These are phyloP conservation scores for Martes martes DNA, from an alignment of 2,113 vertebrate genomes.

Conservation along the genomic window DNA sequence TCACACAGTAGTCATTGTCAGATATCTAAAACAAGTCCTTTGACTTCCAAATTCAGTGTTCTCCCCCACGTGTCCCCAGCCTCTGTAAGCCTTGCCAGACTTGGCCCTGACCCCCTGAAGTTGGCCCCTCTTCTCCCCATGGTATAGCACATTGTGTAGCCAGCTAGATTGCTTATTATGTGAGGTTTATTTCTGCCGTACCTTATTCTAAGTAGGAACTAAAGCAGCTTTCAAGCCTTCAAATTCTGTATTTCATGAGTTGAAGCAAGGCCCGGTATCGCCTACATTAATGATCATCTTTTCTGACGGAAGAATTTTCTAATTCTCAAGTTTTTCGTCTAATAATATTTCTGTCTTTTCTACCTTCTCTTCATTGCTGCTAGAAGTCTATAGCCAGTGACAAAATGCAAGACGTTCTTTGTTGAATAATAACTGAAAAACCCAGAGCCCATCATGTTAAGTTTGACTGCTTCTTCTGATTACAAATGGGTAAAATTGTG, in stretches of 20 bases:
- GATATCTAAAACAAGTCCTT: not conserved
- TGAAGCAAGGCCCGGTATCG: not conserved
- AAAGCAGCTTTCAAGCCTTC: not conserved
- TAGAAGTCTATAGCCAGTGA: not conserved
- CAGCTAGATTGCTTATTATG: not conserved
- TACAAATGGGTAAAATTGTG: not conserved
- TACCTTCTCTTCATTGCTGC: not conserved
- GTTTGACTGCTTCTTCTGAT: not conserved
- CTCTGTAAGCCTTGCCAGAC: not conserved
- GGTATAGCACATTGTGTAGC: not conserved
- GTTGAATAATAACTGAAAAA: not conserved
- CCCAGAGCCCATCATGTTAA: not conserved
- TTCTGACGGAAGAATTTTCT: slow-evolving; percentile 1
- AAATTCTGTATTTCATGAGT: not conserved
- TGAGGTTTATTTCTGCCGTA: not conserved
- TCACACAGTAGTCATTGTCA: not conserved
- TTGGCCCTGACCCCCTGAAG: not conserved
- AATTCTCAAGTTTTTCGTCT: not conserved
- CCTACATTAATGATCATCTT: not conserved
- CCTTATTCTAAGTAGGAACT: not conserved
- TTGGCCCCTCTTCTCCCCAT: not conserved
- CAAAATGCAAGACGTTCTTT: not conserved
- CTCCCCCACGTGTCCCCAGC: not conserved
- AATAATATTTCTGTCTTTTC: slow-evolving; percentile 19
- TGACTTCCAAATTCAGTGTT: not conserved